Evolutionary conservation across 2,888 invertebrate genomes (phyloP).

Genomic region (Hypolimnas misippus): DNA sequence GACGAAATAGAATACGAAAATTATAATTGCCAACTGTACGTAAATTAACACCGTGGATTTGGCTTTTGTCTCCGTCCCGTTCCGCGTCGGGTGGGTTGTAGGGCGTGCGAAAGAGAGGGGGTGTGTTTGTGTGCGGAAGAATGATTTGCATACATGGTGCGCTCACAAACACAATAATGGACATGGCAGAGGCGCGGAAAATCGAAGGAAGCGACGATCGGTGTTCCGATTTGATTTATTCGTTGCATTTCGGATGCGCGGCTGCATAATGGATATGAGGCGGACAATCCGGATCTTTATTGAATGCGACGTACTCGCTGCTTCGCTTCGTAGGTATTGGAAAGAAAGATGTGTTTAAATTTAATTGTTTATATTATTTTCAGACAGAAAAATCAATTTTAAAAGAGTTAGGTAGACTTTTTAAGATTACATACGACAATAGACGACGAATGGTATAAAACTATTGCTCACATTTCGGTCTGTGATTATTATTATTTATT

Average conservation of each 20-base stretch:
- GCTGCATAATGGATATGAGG: conserved; percentile 65
- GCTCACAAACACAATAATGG: conserved; percentile 76
- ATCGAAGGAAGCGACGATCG: conserved; percentile 76
- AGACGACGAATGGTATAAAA: no score
- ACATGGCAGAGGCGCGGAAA: conserved; percentile 63
- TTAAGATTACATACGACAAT: no score
- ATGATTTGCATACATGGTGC: conserved; percentile 75
- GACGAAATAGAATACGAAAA: conserved; percentile 75
- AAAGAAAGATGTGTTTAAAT: conserved; percentile 1
- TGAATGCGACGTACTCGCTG: conserved; percentile 27
- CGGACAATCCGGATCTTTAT: conserved; percentile 42
- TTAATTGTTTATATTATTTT: not conserved
- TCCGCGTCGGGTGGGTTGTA: conserved; percentile 34
- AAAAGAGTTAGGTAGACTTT: no score
- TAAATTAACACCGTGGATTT: conserved; percentile 82
- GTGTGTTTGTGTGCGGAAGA: conserved; percentile 57
- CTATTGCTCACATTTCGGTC: no score
- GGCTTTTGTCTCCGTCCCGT: conserved; percentile 58
- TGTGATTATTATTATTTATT: no score
- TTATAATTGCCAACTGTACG: conserved; percentile 83
- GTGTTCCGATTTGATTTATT: conserved; percentile 64
- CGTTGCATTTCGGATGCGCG: conserved; percentile 52
- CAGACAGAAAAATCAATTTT: no score
- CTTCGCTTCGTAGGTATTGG: conserved; percentile 5
- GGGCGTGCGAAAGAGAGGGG: conserved; percentile 55